Evolutionary conservation across 2,888 invertebrate species (phyloP), one percentile per base, ranked within the genome.

Genomic region (Sminthurinus aureus): DNA sequence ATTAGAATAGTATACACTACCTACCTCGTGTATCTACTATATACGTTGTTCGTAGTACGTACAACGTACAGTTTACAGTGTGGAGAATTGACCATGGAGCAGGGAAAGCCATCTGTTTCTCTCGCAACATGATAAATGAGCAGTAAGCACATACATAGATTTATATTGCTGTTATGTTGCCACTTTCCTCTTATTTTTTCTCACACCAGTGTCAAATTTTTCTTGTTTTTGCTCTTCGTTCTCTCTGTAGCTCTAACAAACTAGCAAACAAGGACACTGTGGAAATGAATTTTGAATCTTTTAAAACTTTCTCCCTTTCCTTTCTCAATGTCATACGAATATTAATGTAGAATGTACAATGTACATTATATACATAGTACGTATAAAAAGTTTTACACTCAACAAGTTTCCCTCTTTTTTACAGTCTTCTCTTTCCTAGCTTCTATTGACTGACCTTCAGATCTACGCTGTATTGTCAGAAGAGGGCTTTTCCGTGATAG

Each of bases 71-170:
- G 38, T 38, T 1, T 38, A 6, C 9, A 6, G 58, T 18, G 18
- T 18, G 52, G 52, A 52, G 13, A 52, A 52, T 52, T 8, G 52
- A 52, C 8, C 13, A 58, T 58, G 9, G 58, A 58, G 58, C 58
- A 58, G 18, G 58, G 58, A 58, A 58, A 58, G 58, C 58, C 58
- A 58, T 58, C 50, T 51, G 13, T 75, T 75, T 75, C 50, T 50
- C 75, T 51, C 75, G 50, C 75, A 51, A 51, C 75, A 51, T 38
- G 75, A 75, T 26, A 71, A 20, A 71, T 24, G 24, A 71, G 20
- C 24, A 66, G 58, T 2, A 11, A 0, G 9, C 18, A 20, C 20
- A 66, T 66, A 66, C 38, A 73, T 24, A 12, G 73, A 73, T 38
- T 73, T 73, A 38, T 38, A 73, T 73, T 73, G 38, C 73, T 38